Base-by-base conservation (phyloP, 2,888 invertebrate genomes). In the Drosophila emarginata region DNA sequence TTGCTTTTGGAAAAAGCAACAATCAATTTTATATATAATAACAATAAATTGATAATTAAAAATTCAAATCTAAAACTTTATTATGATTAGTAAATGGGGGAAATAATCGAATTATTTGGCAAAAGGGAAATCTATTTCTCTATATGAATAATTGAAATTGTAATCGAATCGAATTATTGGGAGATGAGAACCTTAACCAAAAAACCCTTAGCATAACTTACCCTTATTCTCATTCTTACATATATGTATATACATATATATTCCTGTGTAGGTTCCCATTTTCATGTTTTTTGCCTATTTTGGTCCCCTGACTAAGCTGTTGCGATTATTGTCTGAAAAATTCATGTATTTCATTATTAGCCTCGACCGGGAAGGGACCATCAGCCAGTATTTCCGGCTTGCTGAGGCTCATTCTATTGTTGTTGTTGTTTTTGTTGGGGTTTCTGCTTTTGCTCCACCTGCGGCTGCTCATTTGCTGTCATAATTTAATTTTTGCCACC, bases 281-380 rank as follows among this genome's bases (percentile, higher is more conserved):
- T 72, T 26, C 59, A 56, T 68, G 51, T 57, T 26, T 63, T 69
- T 66, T 54, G 70, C 72, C 82, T 70, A 83, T 83, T 77, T 64
- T 88, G 78, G 82, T 73, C 61, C 77, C 67, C 11, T 11, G 61
- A 73, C 80, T 84, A 84, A 84, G 88, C 80, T 72, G 67, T 66
- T 58, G 76, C 74, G 83, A 82, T 88, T 84, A 84, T 84, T 84
- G 88, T 88, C 83, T 87, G 72, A 83, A 83, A 85, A 85, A 86
- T 88, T 77, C 83, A 87, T 88, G 83, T 86, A 85, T 87, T 85
- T 87, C 86, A 87, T 82, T 85, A 85, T 85, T 82, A 78, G 83
- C 64, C 67, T 51, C 37, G 59, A 52, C 61, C 72, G 63, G 65
- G 75, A 62, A 67, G 57, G 21, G 70, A 66, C 79, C 65, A 32